These are phyloP conservation scores for Cisticola juncidis DNA, from an alignment of 2,113 vertebrate genomes.

Conservation along the genomic window DNA sequence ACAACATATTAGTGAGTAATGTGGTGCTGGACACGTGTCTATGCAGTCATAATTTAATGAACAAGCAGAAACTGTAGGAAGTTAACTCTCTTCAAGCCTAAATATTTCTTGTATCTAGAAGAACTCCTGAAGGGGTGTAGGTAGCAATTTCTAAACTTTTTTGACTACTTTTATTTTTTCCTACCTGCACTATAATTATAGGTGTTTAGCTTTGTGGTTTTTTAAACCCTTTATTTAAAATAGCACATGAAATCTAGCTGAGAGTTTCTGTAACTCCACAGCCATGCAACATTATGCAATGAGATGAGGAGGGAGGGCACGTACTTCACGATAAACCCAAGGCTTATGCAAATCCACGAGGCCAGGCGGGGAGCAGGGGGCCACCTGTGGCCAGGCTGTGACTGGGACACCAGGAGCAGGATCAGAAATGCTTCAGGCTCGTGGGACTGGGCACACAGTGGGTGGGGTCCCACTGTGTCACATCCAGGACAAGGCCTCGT, in stretches of 20 bases:
- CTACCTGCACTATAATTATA: background rate
- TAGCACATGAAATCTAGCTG: background rate
- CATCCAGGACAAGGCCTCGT: accelerated
- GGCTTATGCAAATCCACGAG: background rate
- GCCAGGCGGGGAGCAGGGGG: accelerated
- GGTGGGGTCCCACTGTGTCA: background rate
- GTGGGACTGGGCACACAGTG: accelerated
- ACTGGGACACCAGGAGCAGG: no score
- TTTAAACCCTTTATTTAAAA: background rate
- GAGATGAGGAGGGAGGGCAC: background rate
- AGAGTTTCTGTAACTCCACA: background rate
- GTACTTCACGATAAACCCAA: accelerated
- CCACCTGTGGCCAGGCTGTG: background rate
- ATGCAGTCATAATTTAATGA: background rate
- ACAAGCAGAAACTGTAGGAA: background rate
- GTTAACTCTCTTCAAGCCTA: background rate
- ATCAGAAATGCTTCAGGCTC: background rate
- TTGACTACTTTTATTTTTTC: background rate
- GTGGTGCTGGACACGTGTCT: background rate
- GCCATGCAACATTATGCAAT: accelerated
- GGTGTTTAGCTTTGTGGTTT: background rate
- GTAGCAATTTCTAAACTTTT: background rate
- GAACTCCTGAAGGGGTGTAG: background rate
- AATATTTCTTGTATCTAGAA: background rate
- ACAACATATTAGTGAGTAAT: background rate